A percentile compares a stretch with the other conserved stretches of the same genome.
These are phyloP conservation scores for Nansenia antarctica DNA, from an alignment of 2,113 vertebrate genomes.

Conservation along the genomic window DNA sequence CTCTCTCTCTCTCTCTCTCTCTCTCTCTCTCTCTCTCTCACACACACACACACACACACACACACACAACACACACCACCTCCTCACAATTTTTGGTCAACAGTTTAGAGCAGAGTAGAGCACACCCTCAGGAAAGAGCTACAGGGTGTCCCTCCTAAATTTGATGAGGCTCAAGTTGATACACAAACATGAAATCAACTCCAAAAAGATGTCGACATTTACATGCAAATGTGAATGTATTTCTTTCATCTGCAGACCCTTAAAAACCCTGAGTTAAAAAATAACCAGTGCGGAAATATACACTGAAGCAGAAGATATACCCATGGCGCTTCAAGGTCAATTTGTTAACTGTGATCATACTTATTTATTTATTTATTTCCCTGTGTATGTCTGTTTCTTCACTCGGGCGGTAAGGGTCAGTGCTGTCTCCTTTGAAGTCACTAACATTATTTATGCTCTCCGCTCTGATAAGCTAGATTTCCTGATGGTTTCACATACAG, in stretches of 20 bases:
- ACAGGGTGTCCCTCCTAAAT: not conserved
- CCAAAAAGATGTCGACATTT: slow-evolving; percentile 41
- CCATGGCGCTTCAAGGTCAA: slow-evolving; percentile 53
- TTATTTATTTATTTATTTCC: slow-evolving; percentile 51
- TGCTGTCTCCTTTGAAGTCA: slow-evolving; percentile 36
- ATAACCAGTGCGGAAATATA: slow-evolving; percentile 35
- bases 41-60: slow-evolving; percentile 23
- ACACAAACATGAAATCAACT: slow-evolving; percentile 7
- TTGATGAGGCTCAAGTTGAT: not conserved
- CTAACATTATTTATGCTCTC: slow-evolving; percentile 7
- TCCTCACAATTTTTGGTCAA: not conserved
- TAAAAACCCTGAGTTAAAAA: slow-evolving; percentile 20
- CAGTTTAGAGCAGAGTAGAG: not conserved
- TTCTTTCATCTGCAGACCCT: slow-evolving; percentile 52
- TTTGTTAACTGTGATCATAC: slow-evolving; percentile 61
- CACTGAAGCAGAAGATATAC: slow-evolving; percentile 57
- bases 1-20: slow-evolving; percentile 16
- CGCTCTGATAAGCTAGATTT: not conserved
- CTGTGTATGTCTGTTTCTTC: not conserved
- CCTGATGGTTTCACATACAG: not conserved
- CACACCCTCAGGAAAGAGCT: not conserved
- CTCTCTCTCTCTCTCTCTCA: slow-evolving; percentile 17
- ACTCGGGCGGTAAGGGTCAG: not conserved
- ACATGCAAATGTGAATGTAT: slow-evolving; percentile 57
- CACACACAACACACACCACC: slow-evolving; percentile 3